Evolutionary conservation across 2,113 vertebrate species (phyloP).

Genomic region (Gobiocypris rarus): DNA sequence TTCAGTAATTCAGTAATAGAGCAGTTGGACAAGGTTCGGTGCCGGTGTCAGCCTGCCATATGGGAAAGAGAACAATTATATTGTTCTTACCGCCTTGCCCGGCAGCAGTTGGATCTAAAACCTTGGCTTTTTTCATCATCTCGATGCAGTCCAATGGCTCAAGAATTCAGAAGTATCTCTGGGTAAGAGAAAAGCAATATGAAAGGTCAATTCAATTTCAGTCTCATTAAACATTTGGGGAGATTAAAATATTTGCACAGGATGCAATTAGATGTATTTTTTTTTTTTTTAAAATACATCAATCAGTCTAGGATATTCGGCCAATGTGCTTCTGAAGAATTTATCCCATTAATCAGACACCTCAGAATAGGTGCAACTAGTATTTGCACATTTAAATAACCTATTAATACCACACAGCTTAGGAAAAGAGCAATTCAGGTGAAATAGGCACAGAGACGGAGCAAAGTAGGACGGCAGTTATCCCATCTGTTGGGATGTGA

Average conservation of each 20-base stretch:
- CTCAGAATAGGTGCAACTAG: neutral
- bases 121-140: constrained; percentile 72
- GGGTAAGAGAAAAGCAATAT: constrained; percentile 12
- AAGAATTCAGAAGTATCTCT: constrained; percentile 40
- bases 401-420: neutral
- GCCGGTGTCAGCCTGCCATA: constrained; percentile 47
- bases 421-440: constrained; percentile 1
- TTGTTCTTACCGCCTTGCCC: constrained; percentile 76
- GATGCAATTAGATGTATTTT: neutral
- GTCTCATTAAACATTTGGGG: constrained; percentile 11
- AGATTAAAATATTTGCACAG: constrained; percentile 9
- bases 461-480: constrained; percentile 7
- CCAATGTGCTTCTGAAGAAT: neutral
- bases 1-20: constrained; percentile 28
- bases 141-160: constrained; percentile 28
- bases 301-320: neutral
- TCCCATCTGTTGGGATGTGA: constrained; percentile 31
- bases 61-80: constrained; percentile 29
- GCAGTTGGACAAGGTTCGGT: constrained; percentile 33
- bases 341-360: neutral
- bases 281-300: too few species aligned
- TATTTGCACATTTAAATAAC: neutral
- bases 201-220: constrained; percentile 27
- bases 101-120: constrained; percentile 71
- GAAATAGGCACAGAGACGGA: neutral